Conservation (phyloP, 2,113 vertebrate genomes). For the Megaptera novaeangliae region DNA sequence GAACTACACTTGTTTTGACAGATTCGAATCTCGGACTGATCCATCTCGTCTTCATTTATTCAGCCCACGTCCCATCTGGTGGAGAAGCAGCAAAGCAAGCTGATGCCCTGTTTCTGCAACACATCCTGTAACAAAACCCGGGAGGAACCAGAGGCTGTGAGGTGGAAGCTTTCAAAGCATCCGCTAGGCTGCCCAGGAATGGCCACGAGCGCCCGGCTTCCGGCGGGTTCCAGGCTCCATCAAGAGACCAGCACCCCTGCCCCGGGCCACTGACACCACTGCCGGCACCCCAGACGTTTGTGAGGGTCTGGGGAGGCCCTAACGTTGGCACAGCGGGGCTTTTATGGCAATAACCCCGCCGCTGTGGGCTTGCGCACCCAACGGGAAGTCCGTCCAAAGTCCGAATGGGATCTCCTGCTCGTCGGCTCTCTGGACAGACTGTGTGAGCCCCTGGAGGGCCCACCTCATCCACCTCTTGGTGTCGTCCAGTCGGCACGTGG, state of each 20-base stretch:
- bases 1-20: fast-evolving
- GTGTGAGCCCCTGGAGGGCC: neutral
- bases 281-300: neutral
- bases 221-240: neutral
- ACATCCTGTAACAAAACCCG: neutral
- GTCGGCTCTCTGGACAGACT: neutral
- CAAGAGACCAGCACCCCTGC: neutral
- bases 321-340: neutral
- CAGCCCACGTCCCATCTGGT: neutral
- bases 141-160: neutral
- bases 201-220: neutral
- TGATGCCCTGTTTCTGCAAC: neutral
- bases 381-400: neutral
- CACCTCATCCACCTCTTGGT: neutral
- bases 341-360: neutral
- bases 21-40: neutral
- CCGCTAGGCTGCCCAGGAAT: neutral
- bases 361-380: neutral
- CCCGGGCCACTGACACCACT: fast-evolving
- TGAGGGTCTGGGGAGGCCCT: neutral
- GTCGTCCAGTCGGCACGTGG: fast-evolving
- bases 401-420: too few species aligned
- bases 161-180: neutral
- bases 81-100: neutral
- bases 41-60: neutral